Evolutionary conservation across 2,113 vertebrate species (phyloP).

Genomic region (Psilopsiagon aymara): DNA sequence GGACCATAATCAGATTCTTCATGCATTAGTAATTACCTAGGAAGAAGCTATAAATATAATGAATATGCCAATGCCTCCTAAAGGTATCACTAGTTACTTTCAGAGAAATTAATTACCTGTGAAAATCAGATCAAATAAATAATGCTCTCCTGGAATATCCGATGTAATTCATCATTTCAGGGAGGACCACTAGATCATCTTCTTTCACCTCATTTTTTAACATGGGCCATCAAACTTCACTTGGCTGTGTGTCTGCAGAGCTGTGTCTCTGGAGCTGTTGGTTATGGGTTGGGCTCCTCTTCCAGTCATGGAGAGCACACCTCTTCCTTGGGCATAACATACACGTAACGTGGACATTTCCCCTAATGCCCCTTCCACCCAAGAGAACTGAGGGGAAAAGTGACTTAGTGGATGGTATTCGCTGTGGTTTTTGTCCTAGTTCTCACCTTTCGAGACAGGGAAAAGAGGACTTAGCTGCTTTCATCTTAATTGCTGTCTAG

Average conservation of each 20-base stretch:
- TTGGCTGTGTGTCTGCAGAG: accelerated
- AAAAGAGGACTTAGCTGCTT: background rate
- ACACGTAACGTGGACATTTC: background rate
- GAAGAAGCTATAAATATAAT: slow-evolving; percentile 39
- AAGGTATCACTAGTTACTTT: background rate
- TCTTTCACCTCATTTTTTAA: background rate
- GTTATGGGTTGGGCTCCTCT: background rate
- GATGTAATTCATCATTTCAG: background rate
- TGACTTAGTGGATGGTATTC: accelerated
- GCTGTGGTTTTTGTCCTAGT: background rate
- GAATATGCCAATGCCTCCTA: background rate
- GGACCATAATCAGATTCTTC: slow-evolving; percentile 13
- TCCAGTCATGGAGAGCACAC: background rate
- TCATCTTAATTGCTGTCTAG: slow-evolving; percentile 47
- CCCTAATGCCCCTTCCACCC: background rate
- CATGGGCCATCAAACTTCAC: background rate
- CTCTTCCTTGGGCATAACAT: background rate
- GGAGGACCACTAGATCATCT: background rate
- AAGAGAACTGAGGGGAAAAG: background rate
- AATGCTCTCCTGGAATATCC: background rate
- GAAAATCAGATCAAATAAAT: slow-evolving; percentile 51
- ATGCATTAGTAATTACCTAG: slow-evolving; percentile 34
- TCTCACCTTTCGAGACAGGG: background rate
- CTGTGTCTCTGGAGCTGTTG: background rate
- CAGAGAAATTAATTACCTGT: slow-evolving; percentile 30